phyloP scores from a whole-genome alignment of 2,113 vertebrate genomes.

The Corynorhinus townsendii region DNA sequence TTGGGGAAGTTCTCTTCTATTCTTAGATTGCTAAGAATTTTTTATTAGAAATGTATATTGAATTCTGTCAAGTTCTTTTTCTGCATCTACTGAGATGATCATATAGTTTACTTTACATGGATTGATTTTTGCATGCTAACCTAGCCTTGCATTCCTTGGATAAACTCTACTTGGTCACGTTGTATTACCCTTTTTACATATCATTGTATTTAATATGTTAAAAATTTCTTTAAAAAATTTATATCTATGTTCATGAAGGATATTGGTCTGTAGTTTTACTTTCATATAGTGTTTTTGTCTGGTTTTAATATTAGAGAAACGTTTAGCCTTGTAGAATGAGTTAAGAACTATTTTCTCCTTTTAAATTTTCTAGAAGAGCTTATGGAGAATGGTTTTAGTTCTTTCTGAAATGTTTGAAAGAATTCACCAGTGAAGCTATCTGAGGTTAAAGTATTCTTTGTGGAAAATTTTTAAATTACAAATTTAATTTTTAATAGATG shows the following conservation, averaged over 20 bases:
- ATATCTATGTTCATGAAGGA: background rate
- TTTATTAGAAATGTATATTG: background rate
- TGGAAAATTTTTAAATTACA: background rate
- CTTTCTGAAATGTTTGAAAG: conserved; percentile 1
- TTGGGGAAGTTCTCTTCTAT: background rate
- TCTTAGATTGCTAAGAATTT: background rate
- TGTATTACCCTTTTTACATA: background rate
- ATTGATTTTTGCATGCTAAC: conserved; percentile 20
- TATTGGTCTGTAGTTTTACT: background rate
- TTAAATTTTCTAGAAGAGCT: background rate
- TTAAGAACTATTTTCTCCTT: background rate
- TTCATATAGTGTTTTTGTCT: background rate
- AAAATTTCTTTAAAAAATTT: background rate
- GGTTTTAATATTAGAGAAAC: background rate
- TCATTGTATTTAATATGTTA: background rate
- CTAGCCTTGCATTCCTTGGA: background rate
- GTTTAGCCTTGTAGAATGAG: background rate
- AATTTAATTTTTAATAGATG: conserved; percentile 7
- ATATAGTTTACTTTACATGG: background rate
- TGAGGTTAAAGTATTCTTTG: background rate
- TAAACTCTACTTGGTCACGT: background rate
- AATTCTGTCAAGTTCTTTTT: background rate
- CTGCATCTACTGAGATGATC: background rate
- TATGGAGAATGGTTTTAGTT: background rate
- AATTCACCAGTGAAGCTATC: background rate